Conservation (phyloP, 2,888 invertebrate species). For the Resseliella maxima region DNA sequence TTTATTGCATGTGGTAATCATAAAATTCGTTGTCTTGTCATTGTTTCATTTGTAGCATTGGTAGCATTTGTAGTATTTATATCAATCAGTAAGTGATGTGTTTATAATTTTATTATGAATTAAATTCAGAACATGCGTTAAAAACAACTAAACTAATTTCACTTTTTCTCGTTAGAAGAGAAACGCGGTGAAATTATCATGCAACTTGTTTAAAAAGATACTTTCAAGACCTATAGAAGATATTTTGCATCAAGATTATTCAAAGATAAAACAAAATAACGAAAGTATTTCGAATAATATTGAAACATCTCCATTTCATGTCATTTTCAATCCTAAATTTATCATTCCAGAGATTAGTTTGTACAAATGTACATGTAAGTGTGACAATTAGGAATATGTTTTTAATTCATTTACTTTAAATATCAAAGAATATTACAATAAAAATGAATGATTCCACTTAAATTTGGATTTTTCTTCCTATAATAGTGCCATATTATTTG, state of each 20-base stretch:
- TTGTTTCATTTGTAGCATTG: not conserved
- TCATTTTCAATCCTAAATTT: too few relatives aligned
- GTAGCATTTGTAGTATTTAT: not conserved
- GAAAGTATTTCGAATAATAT: too few relatives aligned
- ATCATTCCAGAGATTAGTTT: too few relatives aligned
- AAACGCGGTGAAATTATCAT: too few relatives aligned
- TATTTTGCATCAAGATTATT: too few relatives aligned
- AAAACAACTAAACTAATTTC: not conserved
- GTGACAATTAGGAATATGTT: too few relatives aligned
- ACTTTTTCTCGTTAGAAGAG: not conserved
- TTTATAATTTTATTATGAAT: slow-evolving; percentile 49
- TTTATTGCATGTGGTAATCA: not conserved
- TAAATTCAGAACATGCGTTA: not conserved
- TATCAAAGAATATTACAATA: not conserved
- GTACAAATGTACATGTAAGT: too few relatives aligned
- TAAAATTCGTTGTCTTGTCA: not conserved
- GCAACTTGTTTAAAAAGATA: too few relatives aligned
- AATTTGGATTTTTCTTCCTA: not conserved
- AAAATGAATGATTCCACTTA: not conserved
- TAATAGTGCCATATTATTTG: not conserved
- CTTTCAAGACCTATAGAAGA: too few relatives aligned
- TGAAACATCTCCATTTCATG: too few relatives aligned
- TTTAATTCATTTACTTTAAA: not conserved
- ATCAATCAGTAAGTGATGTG: slow-evolving; percentile 34
- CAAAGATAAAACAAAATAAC: too few relatives aligned